Evolutionary conservation across 1,140 invertebrate species (phyloP), one percentile per base, ranked within the genome.

Genomic region (Drosophila tani): DNA sequence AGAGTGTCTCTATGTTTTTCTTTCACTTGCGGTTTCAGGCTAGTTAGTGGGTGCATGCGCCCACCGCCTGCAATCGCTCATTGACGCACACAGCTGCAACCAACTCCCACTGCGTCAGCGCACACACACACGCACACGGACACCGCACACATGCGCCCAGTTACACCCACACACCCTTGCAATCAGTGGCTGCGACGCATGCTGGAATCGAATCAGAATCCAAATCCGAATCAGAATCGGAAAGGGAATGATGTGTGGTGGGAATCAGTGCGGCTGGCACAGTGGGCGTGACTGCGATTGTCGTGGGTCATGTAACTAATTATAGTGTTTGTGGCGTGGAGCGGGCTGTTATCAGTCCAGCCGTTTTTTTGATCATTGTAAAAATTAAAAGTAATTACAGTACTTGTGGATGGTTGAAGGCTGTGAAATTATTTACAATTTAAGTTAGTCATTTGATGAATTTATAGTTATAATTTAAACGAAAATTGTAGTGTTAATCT

Each of bases 101-200:
- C 24, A 70, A 71, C 81, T 84, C 77, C 81, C 67, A 84, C 81
- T 84, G 81, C 77, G 81, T 84, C 81, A 84, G 81, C 81, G 81
- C 81, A 64, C 76, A 75, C 62, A 70, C 41, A 45, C n/a, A 19
- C 40, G 3, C 41, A 69, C 35, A 71, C 51, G 14, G 15, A 40
- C 14, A 40, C 64, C 15, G 38, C 59, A 45, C 67, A 75, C 32
- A 29, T 21, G 14, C 58, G 53, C 53, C 53, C 53, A 56, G 24
- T 56, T 2, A 56, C 47, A 59, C 70, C 59, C 58, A 69, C n/a
- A 15, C n/a, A 15, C 40, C 46, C 11, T 6, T 9, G 45, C 5
- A 46, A 38, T 19, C 58, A 56, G 49, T 47, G 29, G 11, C 67
- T 46, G 50, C n/a, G 29, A 32, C 74, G 71, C 56, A 45, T 38